These are phyloP conservation scores for Furcifer pardalis DNA, from an alignment of 2,797 vertebrate genomes.

Conservation along the genomic window DNA sequence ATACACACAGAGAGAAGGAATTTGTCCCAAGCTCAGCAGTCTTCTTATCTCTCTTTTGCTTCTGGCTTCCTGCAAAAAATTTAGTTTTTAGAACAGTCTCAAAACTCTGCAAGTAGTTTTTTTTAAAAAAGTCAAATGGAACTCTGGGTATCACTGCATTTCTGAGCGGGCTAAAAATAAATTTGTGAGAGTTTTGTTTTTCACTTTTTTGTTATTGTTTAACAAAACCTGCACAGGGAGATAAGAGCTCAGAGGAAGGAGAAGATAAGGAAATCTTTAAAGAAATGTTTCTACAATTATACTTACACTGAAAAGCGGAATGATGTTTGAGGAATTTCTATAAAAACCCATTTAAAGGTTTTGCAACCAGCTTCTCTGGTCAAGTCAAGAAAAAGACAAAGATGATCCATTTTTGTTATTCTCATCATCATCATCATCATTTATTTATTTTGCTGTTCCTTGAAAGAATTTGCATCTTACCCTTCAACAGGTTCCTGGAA, in stretches of 20 bases:
- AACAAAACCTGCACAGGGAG: constrained; percentile 57
- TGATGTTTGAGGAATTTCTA: neutral
- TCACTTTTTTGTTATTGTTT: constrained; percentile 37
- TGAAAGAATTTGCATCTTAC: neutral
- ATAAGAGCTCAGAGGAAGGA: constrained; percentile 67
- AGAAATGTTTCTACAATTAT: constrained; percentile 41
- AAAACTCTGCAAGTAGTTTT: constrained; percentile 29
- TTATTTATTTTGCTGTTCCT: neutral
- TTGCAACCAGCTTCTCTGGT: neutral
- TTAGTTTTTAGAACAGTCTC: constrained; percentile 27
- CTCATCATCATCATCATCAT: neutral
- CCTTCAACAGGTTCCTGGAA: neutral
- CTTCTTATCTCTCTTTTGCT: constrained; percentile 48
- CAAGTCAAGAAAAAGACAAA: constrained; percentile 30
- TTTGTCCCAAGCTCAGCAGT: constrained; percentile 5
- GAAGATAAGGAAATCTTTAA: constrained; percentile 50
- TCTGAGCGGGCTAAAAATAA: constrained; percentile 54
- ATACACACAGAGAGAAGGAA: neutral
- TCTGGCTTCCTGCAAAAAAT: constrained; percentile 57
- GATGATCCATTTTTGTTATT: neutral
- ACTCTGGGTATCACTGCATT: constrained; percentile 7
- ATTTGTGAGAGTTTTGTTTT: constrained; percentile 43
- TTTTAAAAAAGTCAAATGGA: constrained; percentile 39
- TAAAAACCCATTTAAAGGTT: neutral
- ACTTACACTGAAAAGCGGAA: neutral